Percentiles rank a stretch among this genome's conserved stretches.
These are phyloP conservation scores for Bombus superbus DNA, from an alignment of 1,140 invertebrate species.

Conservation along the genomic window DNA sequence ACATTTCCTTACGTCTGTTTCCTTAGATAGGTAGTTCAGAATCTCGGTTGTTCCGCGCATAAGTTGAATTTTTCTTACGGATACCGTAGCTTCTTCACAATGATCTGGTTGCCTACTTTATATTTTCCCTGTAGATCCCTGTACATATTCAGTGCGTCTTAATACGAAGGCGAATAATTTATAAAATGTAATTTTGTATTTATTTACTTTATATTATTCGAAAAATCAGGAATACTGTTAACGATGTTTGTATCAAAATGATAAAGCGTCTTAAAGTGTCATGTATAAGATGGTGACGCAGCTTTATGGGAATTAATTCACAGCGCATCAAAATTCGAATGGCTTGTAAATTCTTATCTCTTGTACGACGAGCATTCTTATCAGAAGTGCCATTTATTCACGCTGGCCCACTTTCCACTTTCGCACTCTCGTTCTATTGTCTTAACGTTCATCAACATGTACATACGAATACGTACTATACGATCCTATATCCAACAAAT, in stretches of 20 bases:
- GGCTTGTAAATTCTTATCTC: slow-evolving; percentile 47
- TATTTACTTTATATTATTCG: not conserved
- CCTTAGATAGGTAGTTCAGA: not conserved
- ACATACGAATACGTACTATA: not conserved
- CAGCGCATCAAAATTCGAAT: slow-evolving; percentile 42
- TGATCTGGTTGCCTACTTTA: not conserved
- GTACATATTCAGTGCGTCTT: not conserved
- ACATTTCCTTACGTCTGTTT: not conserved
- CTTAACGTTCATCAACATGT: slow-evolving; percentile 1
- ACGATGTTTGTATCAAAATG: not conserved
- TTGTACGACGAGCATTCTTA: slow-evolving; percentile 27
- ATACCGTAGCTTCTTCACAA: not conserved
- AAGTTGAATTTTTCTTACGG: not conserved
- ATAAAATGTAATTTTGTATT: not conserved
- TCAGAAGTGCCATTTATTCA: slow-evolving; percentile 47
- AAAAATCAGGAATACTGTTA: not conserved
- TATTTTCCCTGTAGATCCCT: not conserved
- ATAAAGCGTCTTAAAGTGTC: not conserved
- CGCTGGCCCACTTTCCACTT: slow-evolving; percentile 41
- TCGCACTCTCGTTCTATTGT: slow-evolving; percentile 8
- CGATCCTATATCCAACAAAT: not conserved
- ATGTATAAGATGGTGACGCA: not conserved
- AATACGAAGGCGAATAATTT: not conserved
- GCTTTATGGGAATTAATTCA: slow-evolving; percentile 8
- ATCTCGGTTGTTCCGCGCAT: not conserved